Percentiles rank a stretch among this genome's conserved stretches.
Evolutionary conservation across 1,140 invertebrate genomes (phyloP).

Genomic region (Micrasema longulum): DNA sequence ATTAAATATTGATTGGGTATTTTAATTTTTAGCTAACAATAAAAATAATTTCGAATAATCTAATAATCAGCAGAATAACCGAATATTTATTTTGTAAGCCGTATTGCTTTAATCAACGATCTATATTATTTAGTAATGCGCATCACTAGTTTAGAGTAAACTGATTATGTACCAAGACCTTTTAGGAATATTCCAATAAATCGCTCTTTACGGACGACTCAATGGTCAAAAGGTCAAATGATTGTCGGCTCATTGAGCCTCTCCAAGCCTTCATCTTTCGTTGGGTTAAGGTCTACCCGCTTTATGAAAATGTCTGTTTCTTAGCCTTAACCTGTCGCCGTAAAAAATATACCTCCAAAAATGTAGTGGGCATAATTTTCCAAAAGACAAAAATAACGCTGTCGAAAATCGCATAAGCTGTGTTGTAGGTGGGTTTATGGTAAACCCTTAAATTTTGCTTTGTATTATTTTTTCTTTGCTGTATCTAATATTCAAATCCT

Average conservation of each 20-base stretch:
- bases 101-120: no score
- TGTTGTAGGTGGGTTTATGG: no score
- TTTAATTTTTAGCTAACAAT: no score
- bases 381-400: background rate
- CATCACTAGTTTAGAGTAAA: slow-evolving; percentile 26
- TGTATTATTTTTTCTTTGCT: no score
- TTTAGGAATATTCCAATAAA: slow-evolving; percentile 50
- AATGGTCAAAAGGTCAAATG: slow-evolving; percentile 49
- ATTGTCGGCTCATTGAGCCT: slow-evolving; percentile 45
- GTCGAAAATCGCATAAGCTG: no score
- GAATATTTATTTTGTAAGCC: no score
- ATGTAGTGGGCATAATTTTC: slow-evolving; percentile 31
- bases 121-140: no score
- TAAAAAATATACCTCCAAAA: slow-evolving; percentile 29
- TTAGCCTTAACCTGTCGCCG: slow-evolving; percentile 26
- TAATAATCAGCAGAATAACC: no score
- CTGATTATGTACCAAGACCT: slow-evolving; percentile 50
- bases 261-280: slow-evolving; percentile 4
- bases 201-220: slow-evolving; percentile 50
- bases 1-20: no score
- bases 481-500: no score
- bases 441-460: no score
- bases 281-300: slow-evolving; percentile 1
- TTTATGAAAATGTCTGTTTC: slow-evolving; percentile 43
- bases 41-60: no score